Base-by-base conservation (phyloP, 1,140 invertebrate species). In the Hycleus cichorii region DNA sequence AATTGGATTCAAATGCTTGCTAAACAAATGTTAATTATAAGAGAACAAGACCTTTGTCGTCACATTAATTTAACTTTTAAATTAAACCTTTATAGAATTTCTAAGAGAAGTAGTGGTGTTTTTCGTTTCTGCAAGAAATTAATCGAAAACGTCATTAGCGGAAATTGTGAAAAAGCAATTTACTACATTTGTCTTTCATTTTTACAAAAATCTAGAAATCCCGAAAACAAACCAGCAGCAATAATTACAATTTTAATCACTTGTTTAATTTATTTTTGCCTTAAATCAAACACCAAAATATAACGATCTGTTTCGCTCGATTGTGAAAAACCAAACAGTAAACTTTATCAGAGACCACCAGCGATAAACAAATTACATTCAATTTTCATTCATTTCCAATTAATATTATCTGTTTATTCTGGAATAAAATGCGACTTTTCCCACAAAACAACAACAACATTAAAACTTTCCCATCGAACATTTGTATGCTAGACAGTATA, bases 51-150 rank as follows among this genome's bases (percentile, higher is more conserved):
- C 25, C 47, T 55, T 18, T 47, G 25, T 55, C 44, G 26, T 55
- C 45, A 24, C 52, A 39, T 55, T 55, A 55, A 55, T 47, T 55
- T 47, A 55, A 55, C 44, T 55, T 55, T 55, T 39, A 55, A 55
- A 55, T 55, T 55, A 55, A 55, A 47, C 6, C 52, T 55, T 55
- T 47, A 55, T 55, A 44, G 39, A 55, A 55, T 55, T 47, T 55
- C 39, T n/a, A 55, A 2, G 7, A 32, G 32, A 32, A 5, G 32
- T 32, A 32, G 32, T 32, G 4, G 32, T 32, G 32, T 42, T 42
- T 3, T 42, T 42, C 11, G 9, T 4, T 10, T 6, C 9, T 5
- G 10, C 5, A n/a, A 42, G 40, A 42, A 42, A 42, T 10, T 42
- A 42, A 42, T 32, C 32, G 32, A 32, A 7, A 32, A 32, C 32